phyloP scores from a whole-genome alignment of 1,140 invertebrate genomes.

The Drosophila kurseongensis region DNA sequence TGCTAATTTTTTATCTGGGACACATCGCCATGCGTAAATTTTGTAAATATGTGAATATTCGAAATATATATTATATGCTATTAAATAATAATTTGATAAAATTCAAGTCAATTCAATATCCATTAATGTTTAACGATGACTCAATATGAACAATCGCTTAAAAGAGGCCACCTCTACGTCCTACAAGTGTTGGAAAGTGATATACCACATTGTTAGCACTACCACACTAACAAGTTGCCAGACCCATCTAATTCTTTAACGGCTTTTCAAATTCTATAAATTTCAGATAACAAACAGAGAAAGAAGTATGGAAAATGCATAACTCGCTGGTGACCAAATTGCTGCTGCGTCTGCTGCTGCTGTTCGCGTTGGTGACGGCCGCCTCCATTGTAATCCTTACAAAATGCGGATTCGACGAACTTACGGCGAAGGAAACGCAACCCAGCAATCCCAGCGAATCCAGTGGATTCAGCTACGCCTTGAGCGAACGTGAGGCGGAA shows the following conservation, averaged over 20 bases:
- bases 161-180: too few relatives aligned
- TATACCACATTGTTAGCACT: too few relatives aligned
- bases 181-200: too few relatives aligned
- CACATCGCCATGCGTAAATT: too few relatives aligned
- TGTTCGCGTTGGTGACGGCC: constrained; percentile 63
- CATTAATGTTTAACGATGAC: too few relatives aligned
- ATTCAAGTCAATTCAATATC: too few relatives aligned
- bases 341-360: constrained; percentile 66
- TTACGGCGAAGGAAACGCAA: constrained; percentile 53
- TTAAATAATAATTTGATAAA: too few relatives aligned
- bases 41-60: too few relatives aligned
- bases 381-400: constrained; percentile 65
- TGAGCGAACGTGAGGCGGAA: constrained; percentile 54
- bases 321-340: constrained; percentile 61
- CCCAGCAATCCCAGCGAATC: constrained; percentile 56
- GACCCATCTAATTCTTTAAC: background rate
- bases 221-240: background rate
- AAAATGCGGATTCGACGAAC: constrained; percentile 71
- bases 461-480: constrained; percentile 47
- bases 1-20: too few relatives aligned
- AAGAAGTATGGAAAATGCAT: constrained; percentile 75
- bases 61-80: too few relatives aligned
- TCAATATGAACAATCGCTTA: too few relatives aligned
- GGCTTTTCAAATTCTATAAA: background rate
- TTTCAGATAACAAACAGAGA: background rate